Evolutionary conservation across 2,888 invertebrate species (phyloP).

Genomic region (Patella depressa): DNA sequence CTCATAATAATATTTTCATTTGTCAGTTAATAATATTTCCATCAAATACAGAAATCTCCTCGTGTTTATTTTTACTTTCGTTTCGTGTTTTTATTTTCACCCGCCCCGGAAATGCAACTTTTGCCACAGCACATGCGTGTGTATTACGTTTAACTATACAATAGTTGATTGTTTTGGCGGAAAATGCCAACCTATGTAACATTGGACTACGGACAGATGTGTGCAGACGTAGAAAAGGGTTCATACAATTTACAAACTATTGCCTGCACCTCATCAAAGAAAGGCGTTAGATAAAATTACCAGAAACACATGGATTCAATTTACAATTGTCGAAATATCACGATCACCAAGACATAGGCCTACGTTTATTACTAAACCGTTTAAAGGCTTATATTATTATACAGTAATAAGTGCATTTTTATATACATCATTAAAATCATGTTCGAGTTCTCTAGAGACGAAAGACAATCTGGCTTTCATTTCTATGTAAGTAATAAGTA

Average conservation of each 20-base stretch:
- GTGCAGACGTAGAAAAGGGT: background rate
- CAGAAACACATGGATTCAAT: background rate
- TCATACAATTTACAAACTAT: slow-evolving; percentile 5
- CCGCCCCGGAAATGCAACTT: slow-evolving; percentile 12
- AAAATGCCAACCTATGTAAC: background rate
- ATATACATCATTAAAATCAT: no score
- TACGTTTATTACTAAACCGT: no score
- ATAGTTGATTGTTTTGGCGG: background rate
- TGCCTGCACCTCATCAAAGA: slow-evolving; percentile 9
- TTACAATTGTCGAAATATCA: background rate
- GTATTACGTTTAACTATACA: background rate
- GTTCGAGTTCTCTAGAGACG: no score
- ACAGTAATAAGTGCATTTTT: no score
- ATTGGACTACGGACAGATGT: background rate
- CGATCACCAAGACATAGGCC: no score
- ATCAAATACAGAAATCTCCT: background rate
- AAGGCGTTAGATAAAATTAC: background rate
- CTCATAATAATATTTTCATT: slow-evolving; percentile 6
- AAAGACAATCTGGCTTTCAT: no score
- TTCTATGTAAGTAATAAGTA: no score
- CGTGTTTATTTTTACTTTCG: slow-evolving; percentile 11
- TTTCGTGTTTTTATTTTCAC: slow-evolving; percentile 5
- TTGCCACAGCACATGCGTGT: slow-evolving; percentile 4
- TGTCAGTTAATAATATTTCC: slow-evolving; percentile 5
- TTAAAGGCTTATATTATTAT: no score